Evolutionary conservation across 2,113 vertebrate genomes (phyloP), one percentile per base, ranked within the genome.

Genomic region (Mugil cephalus): DNA sequence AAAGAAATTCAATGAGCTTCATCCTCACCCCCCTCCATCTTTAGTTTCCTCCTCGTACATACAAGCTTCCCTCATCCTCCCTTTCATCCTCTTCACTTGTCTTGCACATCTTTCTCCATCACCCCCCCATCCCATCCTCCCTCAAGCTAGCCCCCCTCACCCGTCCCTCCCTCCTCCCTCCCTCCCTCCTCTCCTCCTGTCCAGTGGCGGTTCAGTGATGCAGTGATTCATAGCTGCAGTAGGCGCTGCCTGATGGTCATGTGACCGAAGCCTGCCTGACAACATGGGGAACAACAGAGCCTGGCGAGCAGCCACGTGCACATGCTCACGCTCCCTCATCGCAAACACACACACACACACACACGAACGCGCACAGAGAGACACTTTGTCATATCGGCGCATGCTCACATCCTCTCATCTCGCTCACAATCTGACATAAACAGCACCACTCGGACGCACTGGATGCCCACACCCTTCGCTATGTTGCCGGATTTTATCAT

Each of bases 181-280:
- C 54, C 60, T 54, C 54, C 60, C 51, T 74, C 77, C 59, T 65
- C 39, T 48, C 64, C 80, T 64, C 65, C 75, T 82, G 79, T 89
- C 86, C 90, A 88, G 89, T 87, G 79, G 83, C 68, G 15, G 63
- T 85, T 88, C 82, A 86, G 68, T 89, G 87, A 90, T 87, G 88
- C 88, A 83, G 87, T 91, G 88, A 92, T 93, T 93, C 92, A 91
- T 87, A 87, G 90, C 88, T 91, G 91, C 88, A 90, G 90, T 85
- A 88, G 88, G 83, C 42, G 30, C 89, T 85, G 86, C 88, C 81
- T 91, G 65, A 69, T 46, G 77, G 92, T 93, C 93, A 94, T 65
- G 88, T 94, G 93, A 93, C 91, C 86, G 86, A 92, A 94, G 87
- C 90, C 92, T 94, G 93, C 93, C 93, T 92, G 92, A 94, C 93